A percentile compares a stretch with the other conserved stretches of the same genome.
These are phyloP conservation scores for Notothenia coriiceps DNA, from an alignment of 2,113 vertebrate species.

Conservation along the genomic window DNA sequence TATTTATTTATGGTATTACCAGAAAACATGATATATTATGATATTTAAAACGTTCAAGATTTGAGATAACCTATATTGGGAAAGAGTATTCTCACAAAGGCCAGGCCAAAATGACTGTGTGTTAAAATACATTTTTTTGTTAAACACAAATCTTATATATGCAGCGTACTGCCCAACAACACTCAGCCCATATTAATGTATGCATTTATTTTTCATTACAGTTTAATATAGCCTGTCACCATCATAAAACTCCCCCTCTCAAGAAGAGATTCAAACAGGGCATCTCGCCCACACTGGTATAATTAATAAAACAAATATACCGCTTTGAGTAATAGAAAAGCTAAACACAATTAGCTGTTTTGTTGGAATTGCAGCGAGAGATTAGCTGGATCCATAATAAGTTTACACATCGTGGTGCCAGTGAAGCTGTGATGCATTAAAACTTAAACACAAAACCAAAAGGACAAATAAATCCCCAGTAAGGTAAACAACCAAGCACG, in stretches of 20 bases:
- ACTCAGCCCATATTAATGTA: background rate
- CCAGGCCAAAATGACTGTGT: background rate
- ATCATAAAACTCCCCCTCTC: conserved; percentile 9
- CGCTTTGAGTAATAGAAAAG: conserved; percentile 50
- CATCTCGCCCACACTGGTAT: conserved; percentile 49
- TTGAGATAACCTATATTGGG: too few species aligned
- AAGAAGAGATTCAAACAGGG: conserved; percentile 31
- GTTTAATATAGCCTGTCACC: conserved; percentile 1
- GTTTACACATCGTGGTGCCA: conserved; percentile 75
- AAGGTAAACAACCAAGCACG: conserved; percentile 66
- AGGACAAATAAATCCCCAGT: conserved; percentile 66
- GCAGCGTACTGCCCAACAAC: background rate
- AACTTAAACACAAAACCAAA: conserved; percentile 62
- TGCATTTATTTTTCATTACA: background rate
- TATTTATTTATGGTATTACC: too few species aligned
- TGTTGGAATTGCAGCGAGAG: conserved; percentile 63
- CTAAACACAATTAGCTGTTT: conserved; percentile 76
- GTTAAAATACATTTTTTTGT: background rate
- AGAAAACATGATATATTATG: too few species aligned
- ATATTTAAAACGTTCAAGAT: too few species aligned
- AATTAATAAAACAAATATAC: conserved; percentile 78
- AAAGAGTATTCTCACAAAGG: too few species aligned
- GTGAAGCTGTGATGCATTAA: conserved; percentile 70
- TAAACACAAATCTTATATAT: background rate
- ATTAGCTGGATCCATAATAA: conserved; percentile 63